These are phyloP conservation scores for Schrankia costaestrigalis DNA, from an alignment of 2,888 invertebrate genomes.

Conservation along the genomic window DNA sequence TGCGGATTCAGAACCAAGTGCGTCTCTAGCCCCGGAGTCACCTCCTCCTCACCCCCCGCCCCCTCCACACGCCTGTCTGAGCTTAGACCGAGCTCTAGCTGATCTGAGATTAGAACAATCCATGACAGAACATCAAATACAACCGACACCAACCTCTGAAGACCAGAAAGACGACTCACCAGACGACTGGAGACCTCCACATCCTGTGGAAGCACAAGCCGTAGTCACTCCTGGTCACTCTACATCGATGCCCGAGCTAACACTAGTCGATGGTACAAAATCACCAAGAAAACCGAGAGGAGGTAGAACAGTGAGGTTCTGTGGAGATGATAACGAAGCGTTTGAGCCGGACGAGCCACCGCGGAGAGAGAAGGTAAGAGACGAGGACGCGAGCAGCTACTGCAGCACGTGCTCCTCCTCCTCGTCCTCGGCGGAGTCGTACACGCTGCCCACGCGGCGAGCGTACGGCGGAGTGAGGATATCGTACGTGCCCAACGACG, in stretches of 20 bases:
- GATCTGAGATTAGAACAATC: conserved; percentile 84
- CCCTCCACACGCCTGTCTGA: conserved; percentile 67
- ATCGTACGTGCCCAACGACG: conserved; percentile 96
- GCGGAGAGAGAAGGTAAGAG: conserved; percentile 56
- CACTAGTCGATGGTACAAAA: conserved; percentile 72
- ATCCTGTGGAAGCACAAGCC: conserved; percentile 71
- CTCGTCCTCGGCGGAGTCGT: conserved; percentile 93
- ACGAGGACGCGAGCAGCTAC: conserved; percentile 87
- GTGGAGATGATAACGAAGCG: conserved; percentile 72
- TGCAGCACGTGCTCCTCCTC: conserved; percentile 96
- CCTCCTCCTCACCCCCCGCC: conserved; percentile 75
- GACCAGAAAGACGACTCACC: conserved; percentile 54
- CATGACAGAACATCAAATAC: conserved; percentile 84
- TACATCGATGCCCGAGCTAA: conserved; percentile 72
- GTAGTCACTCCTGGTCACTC: conserved; percentile 78
- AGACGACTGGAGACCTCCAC: conserved; percentile 79
- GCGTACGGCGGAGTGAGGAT: conserved; percentile 94
- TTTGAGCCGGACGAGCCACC: conserved; percentile 69
- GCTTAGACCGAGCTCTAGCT: conserved; percentile 67
- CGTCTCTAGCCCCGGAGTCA: conserved; percentile 79
- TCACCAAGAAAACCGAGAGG: conserved; percentile 57
- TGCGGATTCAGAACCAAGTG: conserved; percentile 81
- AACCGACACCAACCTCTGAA: conserved; percentile 71
- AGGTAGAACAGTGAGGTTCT: conserved; percentile 68
- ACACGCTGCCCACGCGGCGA: conserved; percentile 90